Evolutionary conservation across 2,113 vertebrate genomes (phyloP).

Genomic region (Caloenas nicobarica): DNA sequence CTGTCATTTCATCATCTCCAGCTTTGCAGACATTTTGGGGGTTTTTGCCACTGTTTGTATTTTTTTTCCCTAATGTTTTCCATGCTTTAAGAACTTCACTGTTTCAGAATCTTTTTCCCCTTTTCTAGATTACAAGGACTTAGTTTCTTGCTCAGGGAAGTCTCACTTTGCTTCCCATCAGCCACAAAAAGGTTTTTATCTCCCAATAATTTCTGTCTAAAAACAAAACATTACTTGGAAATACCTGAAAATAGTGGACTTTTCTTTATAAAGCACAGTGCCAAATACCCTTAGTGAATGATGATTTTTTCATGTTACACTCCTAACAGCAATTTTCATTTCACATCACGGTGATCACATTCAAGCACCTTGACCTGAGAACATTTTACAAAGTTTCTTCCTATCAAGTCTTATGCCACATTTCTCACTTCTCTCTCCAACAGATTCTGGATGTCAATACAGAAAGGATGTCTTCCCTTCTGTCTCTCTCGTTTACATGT

Average conservation of each 20-base stretch:
- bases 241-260: not conserved
- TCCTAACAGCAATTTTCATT: not conserved
- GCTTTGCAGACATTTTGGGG: not conserved
- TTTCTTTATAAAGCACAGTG: not conserved
- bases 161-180: not conserved
- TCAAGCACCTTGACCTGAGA: not conserved
- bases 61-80: not conserved
- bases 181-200: not conserved
- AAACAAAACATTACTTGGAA: not conserved
- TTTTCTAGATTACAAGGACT: not conserved
- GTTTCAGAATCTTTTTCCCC: not conserved
- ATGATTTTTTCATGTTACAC: not conserved
- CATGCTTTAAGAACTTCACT: not conserved
- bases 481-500: accelerated
- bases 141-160: not conserved
- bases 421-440: not conserved
- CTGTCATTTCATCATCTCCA: not conserved
- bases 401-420: not conserved
- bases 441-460: not conserved
- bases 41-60: not conserved
- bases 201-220: not conserved
- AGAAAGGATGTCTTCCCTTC: not conserved
- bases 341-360: not conserved
- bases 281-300: not conserved
- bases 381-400: not conserved